phyloP scores from a whole-genome alignment of 30 jellyfish, hydroid and myxozoan genomes.

The Phacellophora camtschatica region DNA sequence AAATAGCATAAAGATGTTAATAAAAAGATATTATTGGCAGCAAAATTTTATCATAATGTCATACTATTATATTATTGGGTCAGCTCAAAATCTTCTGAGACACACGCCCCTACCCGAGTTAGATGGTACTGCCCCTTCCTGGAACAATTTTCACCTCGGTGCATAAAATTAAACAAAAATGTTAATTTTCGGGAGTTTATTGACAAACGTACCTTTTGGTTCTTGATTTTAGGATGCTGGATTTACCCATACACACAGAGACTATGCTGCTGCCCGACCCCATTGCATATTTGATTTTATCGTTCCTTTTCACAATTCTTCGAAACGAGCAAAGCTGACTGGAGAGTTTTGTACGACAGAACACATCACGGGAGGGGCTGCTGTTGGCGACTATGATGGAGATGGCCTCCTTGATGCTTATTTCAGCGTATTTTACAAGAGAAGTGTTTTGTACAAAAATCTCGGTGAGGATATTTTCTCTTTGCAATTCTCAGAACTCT shows the following conservation, averaged over 20 bases:
- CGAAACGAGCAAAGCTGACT: constrained; percentile 62
- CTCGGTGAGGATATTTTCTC: constrained; percentile 55
- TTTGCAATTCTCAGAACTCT: not conserved
- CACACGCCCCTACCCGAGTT: too few relatives aligned
- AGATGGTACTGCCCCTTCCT: too few relatives aligned
- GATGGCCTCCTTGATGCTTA: constrained; percentile 90
- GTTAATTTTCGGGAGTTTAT: too few relatives aligned
- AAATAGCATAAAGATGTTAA: too few relatives aligned
- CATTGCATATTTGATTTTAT: constrained; percentile 82
- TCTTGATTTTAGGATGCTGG: constrained; percentile 77
- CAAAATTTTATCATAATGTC: too few relatives aligned
- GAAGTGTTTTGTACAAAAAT: constrained; percentile 85
- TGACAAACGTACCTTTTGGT: too few relatives aligned
- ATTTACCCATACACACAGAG: constrained; percentile 74
- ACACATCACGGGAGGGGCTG: constrained; percentile 92
- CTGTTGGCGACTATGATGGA: constrained; percentile 94
- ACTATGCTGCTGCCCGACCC: constrained; percentile 80
- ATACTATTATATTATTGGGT: too few relatives aligned
- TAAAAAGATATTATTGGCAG: too few relatives aligned
- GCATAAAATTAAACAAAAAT: too few relatives aligned
- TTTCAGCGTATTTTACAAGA: constrained; percentile 59
- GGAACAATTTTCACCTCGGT: too few relatives aligned
- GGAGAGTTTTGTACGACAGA: constrained; percentile 85
- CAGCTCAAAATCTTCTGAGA: too few relatives aligned
- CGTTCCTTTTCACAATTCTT: constrained; percentile 67